Percentiles rank a stretch among this genome's conserved stretches.
These are phyloP conservation scores for Campoletis sonorensis DNA, from an alignment of 1,140 invertebrate species.

Conservation along the genomic window DNA sequence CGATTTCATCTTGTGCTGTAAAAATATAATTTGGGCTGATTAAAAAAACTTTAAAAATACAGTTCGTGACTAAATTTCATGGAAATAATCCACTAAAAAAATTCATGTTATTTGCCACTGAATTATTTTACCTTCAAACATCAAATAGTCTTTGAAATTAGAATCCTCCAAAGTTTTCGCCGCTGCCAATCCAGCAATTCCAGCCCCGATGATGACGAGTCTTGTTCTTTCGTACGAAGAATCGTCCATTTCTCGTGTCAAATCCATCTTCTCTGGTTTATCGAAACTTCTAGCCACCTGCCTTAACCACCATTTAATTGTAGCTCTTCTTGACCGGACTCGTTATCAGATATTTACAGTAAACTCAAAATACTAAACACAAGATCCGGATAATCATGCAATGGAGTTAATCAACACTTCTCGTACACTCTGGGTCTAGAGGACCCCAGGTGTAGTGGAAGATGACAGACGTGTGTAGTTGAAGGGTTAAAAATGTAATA, in stretches of 20 bases:
- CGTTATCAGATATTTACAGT: conserved; percentile 33
- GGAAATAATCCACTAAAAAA: too few species aligned
- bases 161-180: conserved; percentile 75
- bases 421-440: too few species aligned
- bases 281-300: conserved; percentile 49
- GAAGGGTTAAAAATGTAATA: too few species aligned
- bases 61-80: too few species aligned
- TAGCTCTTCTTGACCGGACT: conserved; percentile 63
- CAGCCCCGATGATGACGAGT: conserved; percentile 80
- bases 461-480: too few species aligned
- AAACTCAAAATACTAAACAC: neutral
- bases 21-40: conserved; percentile 40
- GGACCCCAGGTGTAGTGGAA: too few species aligned
- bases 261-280: conserved; percentile 54
- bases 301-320: conserved; percentile 59
- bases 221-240: conserved; percentile 54
- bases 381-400: neutral
- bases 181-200: conserved; percentile 79
- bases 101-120: neutral
- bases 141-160: conserved; percentile 76
- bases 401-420: neutral
- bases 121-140: conserved; percentile 78
- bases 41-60: neutral
- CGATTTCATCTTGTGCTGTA: conserved; percentile 77
- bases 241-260: conserved; percentile 21